These are phyloP conservation scores for Notiomystis cincta DNA, from an alignment of 2,113 vertebrate genomes.

Conservation along the genomic window DNA sequence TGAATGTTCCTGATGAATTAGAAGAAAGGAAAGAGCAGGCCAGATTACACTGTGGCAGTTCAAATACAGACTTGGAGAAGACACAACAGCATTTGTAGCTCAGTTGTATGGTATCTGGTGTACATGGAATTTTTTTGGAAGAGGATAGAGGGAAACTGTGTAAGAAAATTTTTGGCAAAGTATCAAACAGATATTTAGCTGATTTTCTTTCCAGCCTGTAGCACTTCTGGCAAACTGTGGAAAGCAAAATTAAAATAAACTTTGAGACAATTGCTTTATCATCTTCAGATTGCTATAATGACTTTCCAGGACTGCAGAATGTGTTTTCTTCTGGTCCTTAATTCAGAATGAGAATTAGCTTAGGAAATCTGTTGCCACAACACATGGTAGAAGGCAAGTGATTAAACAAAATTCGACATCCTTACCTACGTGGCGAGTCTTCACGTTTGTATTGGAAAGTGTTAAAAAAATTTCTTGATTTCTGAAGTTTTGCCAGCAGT, in stretches of 20 bases:
- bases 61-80: slow-evolving; percentile 38
- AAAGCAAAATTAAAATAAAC: slow-evolving; percentile 64
- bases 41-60: not conserved
- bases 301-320: slow-evolving; percentile 44
- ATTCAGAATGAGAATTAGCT: slow-evolving; percentile 25
- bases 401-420: not conserved
- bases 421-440: not conserved
- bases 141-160: slow-evolving; percentile 19
- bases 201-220: slow-evolving; percentile 65
- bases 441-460: not conserved
- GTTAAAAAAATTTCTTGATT: not conserved
- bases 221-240: slow-evolving; percentile 58
- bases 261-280: slow-evolving; percentile 63
- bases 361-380: not conserved
- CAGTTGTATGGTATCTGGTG: slow-evolving; percentile 37
- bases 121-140: slow-evolving; percentile 19
- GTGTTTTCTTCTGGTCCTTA: slow-evolving; percentile 41
- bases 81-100: slow-evolving; percentile 20
- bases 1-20: not conserved
- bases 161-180: slow-evolving; percentile 55
- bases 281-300: slow-evolving; percentile 28
- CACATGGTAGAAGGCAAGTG: not conserved
- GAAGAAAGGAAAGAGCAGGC: not conserved
- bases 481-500: not conserved
- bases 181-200: slow-evolving; percentile 64